These are phyloP conservation scores for Kryptopterus vitreolus DNA, from an alignment of 2,797 vertebrate genomes.

Conservation along the genomic window DNA sequence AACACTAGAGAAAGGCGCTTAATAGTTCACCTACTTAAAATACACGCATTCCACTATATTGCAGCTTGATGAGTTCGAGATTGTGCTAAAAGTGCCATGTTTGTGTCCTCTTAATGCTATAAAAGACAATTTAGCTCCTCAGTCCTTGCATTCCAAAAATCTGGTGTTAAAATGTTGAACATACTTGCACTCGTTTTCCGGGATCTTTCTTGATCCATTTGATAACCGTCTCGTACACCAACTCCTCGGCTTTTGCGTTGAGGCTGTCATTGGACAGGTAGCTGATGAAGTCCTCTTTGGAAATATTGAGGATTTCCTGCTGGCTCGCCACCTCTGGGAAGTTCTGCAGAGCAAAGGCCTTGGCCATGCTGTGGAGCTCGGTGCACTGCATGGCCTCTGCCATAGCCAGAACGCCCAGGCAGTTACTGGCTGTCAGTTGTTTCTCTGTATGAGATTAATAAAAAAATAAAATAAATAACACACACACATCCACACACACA, in stretches of 20 bases:
- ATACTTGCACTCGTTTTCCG: slow-evolving; percentile 84
- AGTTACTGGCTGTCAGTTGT: slow-evolving; percentile 95
- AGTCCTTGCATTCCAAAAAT: neutral
- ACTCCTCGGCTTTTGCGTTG: slow-evolving; percentile 96
- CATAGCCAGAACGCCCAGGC: slow-evolving; percentile 96
- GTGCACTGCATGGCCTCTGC: slow-evolving; percentile 96
- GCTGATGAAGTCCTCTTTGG: slow-evolving; percentile 90
- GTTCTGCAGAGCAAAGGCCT: slow-evolving; percentile 96
- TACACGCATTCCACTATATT: neutral
- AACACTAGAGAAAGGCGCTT: neutral
- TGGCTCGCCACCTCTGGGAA: slow-evolving; percentile 93
- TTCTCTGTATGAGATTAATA: slow-evolving; percentile 77
- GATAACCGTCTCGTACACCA: slow-evolving; percentile 95
- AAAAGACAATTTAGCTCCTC: neutral
- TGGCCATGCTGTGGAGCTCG: slow-evolving; percentile 97
- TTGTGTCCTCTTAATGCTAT: neutral
- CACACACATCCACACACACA: neutral
- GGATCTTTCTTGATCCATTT: slow-evolving; percentile 97
- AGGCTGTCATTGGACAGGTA: slow-evolving; percentile 97
- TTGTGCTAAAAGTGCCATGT: too few relatives aligned
- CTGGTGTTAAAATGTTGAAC: neutral
- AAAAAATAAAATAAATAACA: neutral
- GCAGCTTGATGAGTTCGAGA: neutral
- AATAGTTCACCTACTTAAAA: neutral
- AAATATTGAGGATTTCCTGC: slow-evolving; percentile 93